Percentiles rank a stretch among this genome's conserved stretches.
These are phyloP conservation scores for Antheraea assamensis DNA, from an alignment of 2,888 invertebrate species.

Conservation along the genomic window DNA sequence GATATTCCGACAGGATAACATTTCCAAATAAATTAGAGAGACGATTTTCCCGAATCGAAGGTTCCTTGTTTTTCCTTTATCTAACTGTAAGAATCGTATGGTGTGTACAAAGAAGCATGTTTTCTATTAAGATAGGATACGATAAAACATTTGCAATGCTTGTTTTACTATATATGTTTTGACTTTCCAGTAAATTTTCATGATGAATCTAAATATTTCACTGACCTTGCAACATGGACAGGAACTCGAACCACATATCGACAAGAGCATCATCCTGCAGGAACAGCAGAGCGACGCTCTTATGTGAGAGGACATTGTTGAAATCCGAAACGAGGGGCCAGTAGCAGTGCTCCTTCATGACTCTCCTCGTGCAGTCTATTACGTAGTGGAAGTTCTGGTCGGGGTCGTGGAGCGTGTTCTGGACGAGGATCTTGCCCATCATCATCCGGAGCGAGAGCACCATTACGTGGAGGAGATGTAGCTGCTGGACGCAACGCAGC, in stretches of 20 bases:
- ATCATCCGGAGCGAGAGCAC: constrained; percentile 93
- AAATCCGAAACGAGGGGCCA: constrained; percentile 99
- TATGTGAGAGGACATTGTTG: constrained; percentile 97
- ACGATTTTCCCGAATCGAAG: too few relatives aligned
- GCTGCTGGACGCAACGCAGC: constrained; percentile 93
- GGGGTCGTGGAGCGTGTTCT: constrained; percentile 91
- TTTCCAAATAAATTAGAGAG: too few relatives aligned
- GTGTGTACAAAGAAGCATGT: too few relatives aligned
- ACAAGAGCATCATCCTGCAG: constrained; percentile 94
- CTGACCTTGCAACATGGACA: constrained; percentile 96
- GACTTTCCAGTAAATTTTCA: too few relatives aligned
- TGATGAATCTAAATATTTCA: constrained; percentile 2
- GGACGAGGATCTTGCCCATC: constrained; percentile 95
- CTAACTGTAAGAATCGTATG: too few relatives aligned
- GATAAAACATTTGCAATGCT: too few relatives aligned
- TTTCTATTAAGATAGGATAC: too few relatives aligned
- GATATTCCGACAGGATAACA: too few relatives aligned
- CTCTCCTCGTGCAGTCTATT: constrained; percentile 94
- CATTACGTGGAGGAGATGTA: constrained; percentile 96
- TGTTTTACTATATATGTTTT: too few relatives aligned
- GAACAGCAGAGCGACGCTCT: constrained; percentile 94
- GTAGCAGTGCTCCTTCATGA: constrained; percentile 99
- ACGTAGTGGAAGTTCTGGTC: constrained; percentile 93
- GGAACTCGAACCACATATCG: constrained; percentile 97
- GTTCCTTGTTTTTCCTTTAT: too few relatives aligned